A percentile compares a stretch with the other conserved stretches of the same genome.
These are phyloP conservation scores for Pseudomugil tenellus DNA, from an alignment of 2,797 vertebrate species.

Conservation along the genomic window DNA sequence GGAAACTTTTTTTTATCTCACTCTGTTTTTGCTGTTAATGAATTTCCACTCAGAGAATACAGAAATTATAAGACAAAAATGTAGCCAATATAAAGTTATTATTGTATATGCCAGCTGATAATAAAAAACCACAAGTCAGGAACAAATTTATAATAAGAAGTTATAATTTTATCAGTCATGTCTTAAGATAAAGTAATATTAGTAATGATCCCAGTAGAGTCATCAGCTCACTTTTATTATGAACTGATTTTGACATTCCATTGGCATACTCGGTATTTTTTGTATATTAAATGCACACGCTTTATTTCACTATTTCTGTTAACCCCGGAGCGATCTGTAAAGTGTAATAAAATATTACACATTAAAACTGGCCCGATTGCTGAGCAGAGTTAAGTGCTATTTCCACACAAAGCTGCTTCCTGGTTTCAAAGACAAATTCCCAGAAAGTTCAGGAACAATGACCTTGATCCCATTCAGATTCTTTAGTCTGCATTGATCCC, in stretches of 20 bases:
- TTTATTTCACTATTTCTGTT: too few relatives aligned
- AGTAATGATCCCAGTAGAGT: background rate
- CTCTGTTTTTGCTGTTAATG: background rate
- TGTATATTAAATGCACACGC: background rate
- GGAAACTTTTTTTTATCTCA: background rate
- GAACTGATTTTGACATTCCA: too few relatives aligned
- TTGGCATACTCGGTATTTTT: too few relatives aligned
- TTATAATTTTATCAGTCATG: background rate
- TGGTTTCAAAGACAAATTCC: conserved; percentile 6
- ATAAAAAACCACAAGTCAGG: background rate
- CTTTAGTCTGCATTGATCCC: background rate
- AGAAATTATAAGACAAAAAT: too few relatives aligned
- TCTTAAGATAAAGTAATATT: background rate
- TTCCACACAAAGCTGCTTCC: background rate
- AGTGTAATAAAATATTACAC: background rate
- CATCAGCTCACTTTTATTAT: background rate
- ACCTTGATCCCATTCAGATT: background rate
- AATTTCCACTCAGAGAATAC: background rate
- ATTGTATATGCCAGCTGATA: background rate
- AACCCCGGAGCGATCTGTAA: background rate
- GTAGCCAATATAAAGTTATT: too few relatives aligned
- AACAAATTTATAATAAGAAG: background rate
- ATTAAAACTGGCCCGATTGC: background rate
- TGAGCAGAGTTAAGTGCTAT: background rate
- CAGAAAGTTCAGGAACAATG: background rate